phyloP scores from a whole-genome alignment of 2,888 invertebrate species.

The Hypomecis atomaria region DNA sequence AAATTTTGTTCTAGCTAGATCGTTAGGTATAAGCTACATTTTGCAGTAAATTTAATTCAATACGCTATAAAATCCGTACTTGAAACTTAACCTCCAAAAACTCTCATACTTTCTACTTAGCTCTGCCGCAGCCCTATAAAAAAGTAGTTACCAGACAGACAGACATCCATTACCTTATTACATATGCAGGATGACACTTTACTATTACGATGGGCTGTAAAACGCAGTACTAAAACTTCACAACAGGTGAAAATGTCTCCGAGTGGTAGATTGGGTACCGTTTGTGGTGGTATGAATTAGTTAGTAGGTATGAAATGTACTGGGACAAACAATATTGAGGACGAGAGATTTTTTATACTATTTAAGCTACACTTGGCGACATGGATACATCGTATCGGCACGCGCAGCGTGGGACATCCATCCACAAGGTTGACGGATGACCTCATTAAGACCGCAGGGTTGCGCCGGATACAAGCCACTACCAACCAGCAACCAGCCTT shows the following conservation, averaged over 20 bases:
- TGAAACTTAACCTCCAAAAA: not conserved
- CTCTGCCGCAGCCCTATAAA: conserved; percentile 16
- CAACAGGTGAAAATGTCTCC: conserved; percentile 42
- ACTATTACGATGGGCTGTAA: conserved; percentile 31
- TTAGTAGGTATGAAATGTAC: conserved; percentile 8
- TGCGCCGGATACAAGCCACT: too few relatives aligned
- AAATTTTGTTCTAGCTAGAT: too few relatives aligned
- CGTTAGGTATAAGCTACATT: too few relatives aligned
- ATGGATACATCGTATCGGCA: too few relatives aligned
- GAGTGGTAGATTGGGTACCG: conserved; percentile 18
- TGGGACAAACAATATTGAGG: not conserved
- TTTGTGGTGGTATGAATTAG: conserved; percentile 21
- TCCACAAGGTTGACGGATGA: too few relatives aligned
- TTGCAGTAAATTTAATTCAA: too few relatives aligned
- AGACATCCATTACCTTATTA: conserved; percentile 33
- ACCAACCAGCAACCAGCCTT: too few relatives aligned
- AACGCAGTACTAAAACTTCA: conserved; percentile 37
- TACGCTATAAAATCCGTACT: too few relatives aligned
- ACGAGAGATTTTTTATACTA: too few relatives aligned
- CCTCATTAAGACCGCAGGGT: too few relatives aligned
- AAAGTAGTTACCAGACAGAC: conserved; percentile 26
- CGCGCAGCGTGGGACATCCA: too few relatives aligned
- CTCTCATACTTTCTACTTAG: not conserved
- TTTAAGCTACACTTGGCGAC: too few relatives aligned
- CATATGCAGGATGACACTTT: conserved; percentile 33